Evolutionary conservation across 2,113 vertebrate species (phyloP).

Genomic region (Cryptotis parvus): DNA sequence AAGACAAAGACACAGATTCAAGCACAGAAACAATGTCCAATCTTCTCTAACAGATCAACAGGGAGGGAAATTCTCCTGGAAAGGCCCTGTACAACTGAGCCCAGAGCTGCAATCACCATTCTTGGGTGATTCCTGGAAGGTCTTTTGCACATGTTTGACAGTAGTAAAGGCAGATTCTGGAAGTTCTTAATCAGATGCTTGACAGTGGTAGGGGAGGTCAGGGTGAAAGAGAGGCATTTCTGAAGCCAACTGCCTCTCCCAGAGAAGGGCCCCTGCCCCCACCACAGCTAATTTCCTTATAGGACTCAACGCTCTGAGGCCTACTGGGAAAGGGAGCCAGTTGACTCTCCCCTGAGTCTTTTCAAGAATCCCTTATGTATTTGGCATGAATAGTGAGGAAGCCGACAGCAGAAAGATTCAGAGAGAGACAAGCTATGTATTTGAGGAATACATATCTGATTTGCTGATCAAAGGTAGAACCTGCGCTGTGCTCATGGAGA

Average conservation of each 20-base stretch:
- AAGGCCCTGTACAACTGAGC: neutral
- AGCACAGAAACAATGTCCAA: neutral
- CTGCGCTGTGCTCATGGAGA: neutral
- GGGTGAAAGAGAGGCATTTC: neutral
- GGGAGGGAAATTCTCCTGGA: neutral
- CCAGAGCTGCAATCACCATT: no score
- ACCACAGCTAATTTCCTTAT: no score
- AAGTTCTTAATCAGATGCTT: neutral
- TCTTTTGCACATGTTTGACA: neutral
- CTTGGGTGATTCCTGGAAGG: neutral
- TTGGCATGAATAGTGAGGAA: neutral
- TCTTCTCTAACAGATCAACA: neutral
- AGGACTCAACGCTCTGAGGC: neutral
- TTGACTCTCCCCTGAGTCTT: neutral
- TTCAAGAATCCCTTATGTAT: neutral
- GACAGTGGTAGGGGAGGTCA: neutral
- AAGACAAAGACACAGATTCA: neutral
- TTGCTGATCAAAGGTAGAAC: neutral
- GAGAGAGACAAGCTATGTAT: neutral
- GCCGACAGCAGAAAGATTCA: neutral
- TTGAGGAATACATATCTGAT: conserved; percentile 2
- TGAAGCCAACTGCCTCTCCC: neutral
- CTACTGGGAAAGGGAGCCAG: neutral
- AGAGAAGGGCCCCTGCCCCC: no score
- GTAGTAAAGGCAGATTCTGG: neutral